Percentiles rank a stretch among this genome's conserved stretches.
Conservation (phyloP, 1,140 invertebrate species). For the Drosophila ananassae region DNA sequence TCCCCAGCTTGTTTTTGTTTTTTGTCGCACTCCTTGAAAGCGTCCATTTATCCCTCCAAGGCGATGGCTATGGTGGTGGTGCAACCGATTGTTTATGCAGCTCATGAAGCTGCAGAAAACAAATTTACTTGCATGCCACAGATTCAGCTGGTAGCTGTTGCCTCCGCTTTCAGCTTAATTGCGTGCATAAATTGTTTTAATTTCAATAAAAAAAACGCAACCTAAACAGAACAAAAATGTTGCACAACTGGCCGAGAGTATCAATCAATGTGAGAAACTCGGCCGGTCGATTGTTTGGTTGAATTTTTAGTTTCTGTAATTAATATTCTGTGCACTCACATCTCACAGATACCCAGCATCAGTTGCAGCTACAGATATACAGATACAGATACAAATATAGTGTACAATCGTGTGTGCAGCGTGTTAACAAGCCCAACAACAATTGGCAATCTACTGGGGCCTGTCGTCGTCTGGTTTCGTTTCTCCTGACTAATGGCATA, state of each 20-base stretch:
- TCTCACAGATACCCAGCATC: slow-evolving; percentile 18
- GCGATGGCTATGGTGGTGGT: neutral
- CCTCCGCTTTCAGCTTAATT: slow-evolving; percentile 66
- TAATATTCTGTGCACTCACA: slow-evolving; percentile 68
- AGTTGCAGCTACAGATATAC: slow-evolving; percentile 11
- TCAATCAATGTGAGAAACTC: slow-evolving; percentile 75
- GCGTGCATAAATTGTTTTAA: slow-evolving; percentile 79
- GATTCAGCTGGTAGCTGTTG: slow-evolving; percentile 51
- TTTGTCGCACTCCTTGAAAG: neutral
- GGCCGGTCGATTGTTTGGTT: slow-evolving; percentile 38
- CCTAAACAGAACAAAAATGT: slow-evolving; percentile 49
- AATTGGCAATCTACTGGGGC: slow-evolving; percentile 32
- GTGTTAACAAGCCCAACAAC: slow-evolving; percentile 55
- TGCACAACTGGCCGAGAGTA: slow-evolving; percentile 63
- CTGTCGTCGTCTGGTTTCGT: slow-evolving; percentile 14
- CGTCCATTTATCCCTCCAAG: neutral
- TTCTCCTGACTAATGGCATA: slow-evolving; percentile 45
- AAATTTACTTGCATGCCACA: slow-evolving; percentile 79
- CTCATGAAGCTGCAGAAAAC: slow-evolving; percentile 65
- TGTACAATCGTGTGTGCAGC: slow-evolving; percentile 5
- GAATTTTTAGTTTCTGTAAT: slow-evolving; percentile 68
- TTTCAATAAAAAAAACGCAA: slow-evolving; percentile 67
- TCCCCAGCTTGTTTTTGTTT: neutral
- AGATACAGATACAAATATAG: slow-evolving; percentile 6
- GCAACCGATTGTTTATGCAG: slow-evolving; percentile 63